phyloP scores from a whole-genome alignment of 2,888 invertebrate genomes.

The Volucella zonaria region DNA sequence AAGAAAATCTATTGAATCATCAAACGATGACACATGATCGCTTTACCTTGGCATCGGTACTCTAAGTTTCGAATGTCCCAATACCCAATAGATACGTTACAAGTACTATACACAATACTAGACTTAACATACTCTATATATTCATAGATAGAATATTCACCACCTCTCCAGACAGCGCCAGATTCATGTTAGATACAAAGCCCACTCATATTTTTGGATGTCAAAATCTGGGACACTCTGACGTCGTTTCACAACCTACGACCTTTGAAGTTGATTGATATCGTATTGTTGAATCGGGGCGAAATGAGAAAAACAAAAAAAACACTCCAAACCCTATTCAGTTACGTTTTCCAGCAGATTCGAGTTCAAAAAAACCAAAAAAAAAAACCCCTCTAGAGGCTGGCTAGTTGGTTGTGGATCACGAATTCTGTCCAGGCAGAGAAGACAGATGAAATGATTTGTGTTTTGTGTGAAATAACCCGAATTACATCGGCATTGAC shows the following conservation, averaged over 20 bases:
- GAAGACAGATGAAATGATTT: constrained; percentile 51
- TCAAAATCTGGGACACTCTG: constrained; percentile 51
- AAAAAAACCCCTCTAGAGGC: constrained; percentile 5
- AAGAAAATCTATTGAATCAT: constrained; percentile 35
- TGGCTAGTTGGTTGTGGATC: constrained; percentile 7
- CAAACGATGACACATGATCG: constrained; percentile 35
- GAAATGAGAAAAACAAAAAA: constrained; percentile 7
- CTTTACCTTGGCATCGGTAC: constrained; percentile 34
- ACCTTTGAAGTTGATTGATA: constrained; percentile 58
- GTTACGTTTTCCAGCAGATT: constrained; percentile 1
- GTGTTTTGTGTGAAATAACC: constrained; percentile 32
- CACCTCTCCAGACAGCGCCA: neutral
- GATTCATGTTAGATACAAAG: neutral
- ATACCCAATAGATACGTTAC: constrained; percentile 3
- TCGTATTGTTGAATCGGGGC: constrained; percentile 33
- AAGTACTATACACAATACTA: neutral
- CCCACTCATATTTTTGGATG: constrained; percentile 22
- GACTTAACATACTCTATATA: neutral
- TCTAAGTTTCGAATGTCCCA: constrained; percentile 16
- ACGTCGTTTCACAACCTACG: constrained; percentile 52
- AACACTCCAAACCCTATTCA: neutral
- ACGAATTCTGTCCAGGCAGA: constrained; percentile 18
- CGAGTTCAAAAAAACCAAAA: neutral
- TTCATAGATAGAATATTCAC: neutral
- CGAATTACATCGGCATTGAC: constrained; percentile 39